Evolutionary conservation across 2,888 invertebrate species (phyloP).

Genomic region (Zootermopsis nevadensis): DNA sequence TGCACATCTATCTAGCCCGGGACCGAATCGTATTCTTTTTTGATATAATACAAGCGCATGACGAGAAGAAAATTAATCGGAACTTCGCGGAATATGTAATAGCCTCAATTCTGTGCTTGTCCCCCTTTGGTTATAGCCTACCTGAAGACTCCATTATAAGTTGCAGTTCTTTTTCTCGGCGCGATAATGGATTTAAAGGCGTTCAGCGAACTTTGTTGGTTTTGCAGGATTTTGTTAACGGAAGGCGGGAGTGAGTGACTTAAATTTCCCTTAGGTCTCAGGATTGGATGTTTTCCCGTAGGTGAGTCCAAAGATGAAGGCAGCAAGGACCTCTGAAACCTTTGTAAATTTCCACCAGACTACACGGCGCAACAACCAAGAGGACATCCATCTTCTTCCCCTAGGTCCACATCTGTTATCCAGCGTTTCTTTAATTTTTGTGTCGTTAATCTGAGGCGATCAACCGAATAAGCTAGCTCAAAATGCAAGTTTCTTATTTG

Average conservation of each 20-base stretch:
- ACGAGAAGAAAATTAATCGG: slow-evolving; percentile 6
- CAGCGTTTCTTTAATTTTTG: too few species aligned
- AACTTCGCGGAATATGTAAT: slow-evolving; percentile 26
- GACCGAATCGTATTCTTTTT: neutral
- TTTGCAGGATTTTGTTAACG: neutral
- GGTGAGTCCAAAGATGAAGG: too few species aligned
- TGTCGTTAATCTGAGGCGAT: too few species aligned
- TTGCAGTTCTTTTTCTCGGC: neutral
- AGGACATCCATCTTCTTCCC: too few species aligned
- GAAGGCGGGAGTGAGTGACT: neutral
- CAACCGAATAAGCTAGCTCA: too few species aligned
- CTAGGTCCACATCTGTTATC: too few species aligned
- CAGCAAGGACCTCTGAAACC: too few species aligned
- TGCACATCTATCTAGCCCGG: neutral
- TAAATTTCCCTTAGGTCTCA: too few species aligned
- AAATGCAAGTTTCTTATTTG: too few species aligned
- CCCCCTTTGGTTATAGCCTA: neutral
- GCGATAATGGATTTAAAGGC: slow-evolving; percentile 33
- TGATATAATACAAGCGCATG: neutral
- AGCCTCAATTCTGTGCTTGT: neutral
- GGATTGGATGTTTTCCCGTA: too few species aligned
- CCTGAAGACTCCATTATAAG: slow-evolving; percentile 36
- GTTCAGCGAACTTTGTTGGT: neutral
- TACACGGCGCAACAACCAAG: too few species aligned
- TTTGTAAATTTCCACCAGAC: too few species aligned